Evolutionary conservation across 37 sponge, comb jelly and placozoan species (phyloP).

Genomic region (Amphimedon queenslandica): DNA sequence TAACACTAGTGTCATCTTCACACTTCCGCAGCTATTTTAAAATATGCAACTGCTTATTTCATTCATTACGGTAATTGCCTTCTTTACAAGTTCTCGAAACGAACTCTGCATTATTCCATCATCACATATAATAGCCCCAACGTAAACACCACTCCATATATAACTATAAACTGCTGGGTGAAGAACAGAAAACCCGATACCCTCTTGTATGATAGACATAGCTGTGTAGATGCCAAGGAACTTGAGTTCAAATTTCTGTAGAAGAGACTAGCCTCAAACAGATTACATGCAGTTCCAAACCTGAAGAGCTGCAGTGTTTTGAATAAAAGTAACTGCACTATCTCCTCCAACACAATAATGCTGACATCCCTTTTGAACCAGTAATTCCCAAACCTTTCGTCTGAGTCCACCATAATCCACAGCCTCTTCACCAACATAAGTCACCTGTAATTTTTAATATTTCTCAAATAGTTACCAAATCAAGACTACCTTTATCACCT

Average conservation of each 20-base stretch:
- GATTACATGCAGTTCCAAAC: no score
- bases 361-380: background rate
- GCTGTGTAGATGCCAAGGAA: constrained; percentile 9
- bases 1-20: background rate
- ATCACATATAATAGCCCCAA: background rate
- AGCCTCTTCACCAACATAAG: constrained; percentile 20
- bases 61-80: no score
- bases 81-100: background rate
- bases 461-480: background rate
- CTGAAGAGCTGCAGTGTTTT: no score
- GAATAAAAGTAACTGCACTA: no score
- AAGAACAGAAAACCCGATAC: constrained; percentile 14
- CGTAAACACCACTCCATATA: constrained; percentile 6
- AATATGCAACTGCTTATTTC: no score
- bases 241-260: constrained; percentile 18
- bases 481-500: background rate
- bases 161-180: constrained; percentile 23
- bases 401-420: constrained; percentile 25
- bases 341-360: constrained; percentile 12
- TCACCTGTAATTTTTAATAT: background rate
- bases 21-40: constrained; percentile 2
- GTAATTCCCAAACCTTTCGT: constrained; percentile 16
- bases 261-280: no score
- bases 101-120: no score
- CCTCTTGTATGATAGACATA: constrained; percentile 25